These are phyloP conservation scores for Gymnocypris eckloni DNA, from an alignment of 2,797 vertebrate genomes.

Conservation along the genomic window DNA sequence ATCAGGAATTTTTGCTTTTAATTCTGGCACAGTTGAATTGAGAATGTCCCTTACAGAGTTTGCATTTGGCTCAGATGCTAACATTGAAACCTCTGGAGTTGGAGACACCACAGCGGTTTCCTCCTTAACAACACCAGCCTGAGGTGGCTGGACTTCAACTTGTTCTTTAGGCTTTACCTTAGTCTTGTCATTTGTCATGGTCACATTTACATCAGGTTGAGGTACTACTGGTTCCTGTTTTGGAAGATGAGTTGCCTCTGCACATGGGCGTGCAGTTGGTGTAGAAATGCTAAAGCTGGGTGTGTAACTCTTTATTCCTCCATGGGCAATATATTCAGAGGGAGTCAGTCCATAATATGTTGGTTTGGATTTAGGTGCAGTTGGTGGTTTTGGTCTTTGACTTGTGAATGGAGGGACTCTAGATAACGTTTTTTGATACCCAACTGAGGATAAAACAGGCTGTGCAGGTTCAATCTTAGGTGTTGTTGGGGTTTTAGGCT, in stretches of 20 bases:
- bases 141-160: slow-evolving; percentile 35
- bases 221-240: slow-evolving; percentile 50
- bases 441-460: slow-evolving; percentile 62
- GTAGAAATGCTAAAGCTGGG: slow-evolving; percentile 72
- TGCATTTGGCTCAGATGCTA: slow-evolving; percentile 54
- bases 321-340: slow-evolving; percentile 77
- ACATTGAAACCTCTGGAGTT: slow-evolving; percentile 57
- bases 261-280: slow-evolving; percentile 50
- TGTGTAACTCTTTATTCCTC: slow-evolving; percentile 74
- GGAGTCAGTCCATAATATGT: slow-evolving; percentile 79
- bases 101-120: slow-evolving; percentile 65
- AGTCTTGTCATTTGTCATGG: slow-evolving; percentile 22
- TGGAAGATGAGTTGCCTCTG: slow-evolving; percentile 53
- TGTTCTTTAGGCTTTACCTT: slow-evolving; percentile 39
- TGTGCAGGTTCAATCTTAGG: slow-evolving; percentile 62
- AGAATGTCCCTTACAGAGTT: slow-evolving; percentile 50
- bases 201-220: slow-evolving; percentile 25
- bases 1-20: slow-evolving; percentile 38
- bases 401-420: slow-evolving; percentile 65
- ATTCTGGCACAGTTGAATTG: slow-evolving; percentile 26
- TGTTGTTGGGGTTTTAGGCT: slow-evolving; percentile 57
- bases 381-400: slow-evolving; percentile 77
- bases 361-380: slow-evolving; percentile 69
- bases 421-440: slow-evolving; percentile 68
- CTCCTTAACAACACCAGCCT: slow-evolving; percentile 47